phyloP scores from a whole-genome alignment of 2,113 vertebrate genomes.

The Aptenodytes forsteri region DNA sequence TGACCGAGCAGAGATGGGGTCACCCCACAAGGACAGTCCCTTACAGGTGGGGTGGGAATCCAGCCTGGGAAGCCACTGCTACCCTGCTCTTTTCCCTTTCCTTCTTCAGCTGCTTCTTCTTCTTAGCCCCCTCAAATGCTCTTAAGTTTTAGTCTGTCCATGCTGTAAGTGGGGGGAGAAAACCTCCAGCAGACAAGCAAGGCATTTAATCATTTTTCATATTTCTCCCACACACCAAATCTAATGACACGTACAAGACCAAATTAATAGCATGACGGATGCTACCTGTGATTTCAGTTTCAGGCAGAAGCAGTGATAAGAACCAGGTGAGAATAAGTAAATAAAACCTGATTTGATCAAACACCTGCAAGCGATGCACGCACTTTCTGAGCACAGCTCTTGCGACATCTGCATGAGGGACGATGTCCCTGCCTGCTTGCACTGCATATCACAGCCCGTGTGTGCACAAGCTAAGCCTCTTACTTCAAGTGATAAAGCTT shows the following conservation, averaged over 20 bases:
- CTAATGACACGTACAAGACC: not conserved
- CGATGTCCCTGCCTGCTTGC: not conserved
- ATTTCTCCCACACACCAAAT: not conserved
- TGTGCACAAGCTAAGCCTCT: not conserved
- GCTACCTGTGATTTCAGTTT: not conserved
- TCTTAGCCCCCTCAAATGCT: not conserved
- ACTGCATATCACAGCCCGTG: not conserved
- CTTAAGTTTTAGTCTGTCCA: not conserved
- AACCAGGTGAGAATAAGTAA: not conserved
- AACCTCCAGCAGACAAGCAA: not conserved
- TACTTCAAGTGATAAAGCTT: not conserved
- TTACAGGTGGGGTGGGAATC: not conserved
- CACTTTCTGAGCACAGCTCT: not conserved
- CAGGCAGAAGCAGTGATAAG: not conserved
- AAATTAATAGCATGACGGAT: not conserved
- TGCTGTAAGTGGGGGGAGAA: not conserved
- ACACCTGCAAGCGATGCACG: fast-evolving
- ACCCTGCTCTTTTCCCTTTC: not conserved
- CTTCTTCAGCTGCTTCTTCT: not conserved
- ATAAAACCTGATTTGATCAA: not conserved
- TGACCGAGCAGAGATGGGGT: not conserved
- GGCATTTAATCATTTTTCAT: not conserved
- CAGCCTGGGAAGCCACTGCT: not conserved
- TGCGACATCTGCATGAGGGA: not conserved
- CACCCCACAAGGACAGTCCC: not conserved